Base-by-base conservation (phyloP, 2,797 vertebrate genomes). In the Micropoecilia bifurca region DNA sequence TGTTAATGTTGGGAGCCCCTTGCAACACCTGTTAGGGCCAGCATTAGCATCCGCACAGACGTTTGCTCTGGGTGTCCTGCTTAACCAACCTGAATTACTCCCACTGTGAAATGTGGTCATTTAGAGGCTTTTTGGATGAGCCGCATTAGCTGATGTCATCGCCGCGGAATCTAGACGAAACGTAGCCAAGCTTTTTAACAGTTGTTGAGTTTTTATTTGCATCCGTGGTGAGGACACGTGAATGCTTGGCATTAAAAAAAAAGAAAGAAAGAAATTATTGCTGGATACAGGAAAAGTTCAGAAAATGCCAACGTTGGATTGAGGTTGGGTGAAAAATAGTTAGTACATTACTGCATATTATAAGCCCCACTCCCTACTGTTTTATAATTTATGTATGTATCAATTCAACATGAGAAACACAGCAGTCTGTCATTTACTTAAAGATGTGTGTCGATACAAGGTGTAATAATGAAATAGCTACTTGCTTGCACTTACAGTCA, bases 1-100 rank as follows among this genome's bases (percentile, higher is more conserved):
- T 90, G 92, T 92, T 94, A 93, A 93, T 90, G 89, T 80, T n/a
- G 80, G 30, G 79, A 85, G 88, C 80, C 85, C 89, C 87, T 66
- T 81, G 45, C 81, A 92, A 90, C 94, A 95, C 94, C 94, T 95
- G 93, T 89, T 90, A 82, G 77, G 91, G 75, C 78, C 86, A 79
- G 74, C 39, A 76, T 80, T 79, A 83, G 85, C 84, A 78, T 84
- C 85, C 75, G 4, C 33, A 33, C 75, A 73, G 61, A 77, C 75
- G 59, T 84, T 87, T 85, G 85, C 76, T 84, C 73, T 59, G 76
- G 77, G 85, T 81, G 80, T 50, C 71, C 83, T 57, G 84, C 83
- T 90, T 89, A 87, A 92, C 88, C 88, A 91, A 76, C 74, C 75
- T 36, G 71, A 80, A 73, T 69, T 36, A 78, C 73, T 81, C 48